A percentile compares a stretch with the other conserved stretches of the same genome.
These are phyloP conservation scores for Rugalucina vietnamica DNA, from an alignment of 2,888 invertebrate genomes.

Conservation along the genomic window DNA sequence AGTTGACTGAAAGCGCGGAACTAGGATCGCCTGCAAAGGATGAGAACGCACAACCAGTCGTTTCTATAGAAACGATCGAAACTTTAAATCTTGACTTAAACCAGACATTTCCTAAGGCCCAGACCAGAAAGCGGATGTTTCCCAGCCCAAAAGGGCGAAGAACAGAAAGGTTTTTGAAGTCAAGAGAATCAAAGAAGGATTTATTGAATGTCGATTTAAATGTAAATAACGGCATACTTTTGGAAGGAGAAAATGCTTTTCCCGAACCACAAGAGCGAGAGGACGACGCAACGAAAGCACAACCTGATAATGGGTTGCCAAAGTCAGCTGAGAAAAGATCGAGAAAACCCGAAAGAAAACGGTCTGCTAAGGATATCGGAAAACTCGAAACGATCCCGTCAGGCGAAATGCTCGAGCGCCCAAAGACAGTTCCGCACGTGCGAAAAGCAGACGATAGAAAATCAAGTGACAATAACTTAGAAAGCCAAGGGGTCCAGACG, in stretches of 20 bases:
- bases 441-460: background rate
- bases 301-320: slow-evolving; percentile 40
- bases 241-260: background rate
- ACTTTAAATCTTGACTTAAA: background rate
- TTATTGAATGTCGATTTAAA: background rate
- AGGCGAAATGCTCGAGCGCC: background rate
- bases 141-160: background rate
- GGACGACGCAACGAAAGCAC: slow-evolving; percentile 37
- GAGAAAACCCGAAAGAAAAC: background rate
- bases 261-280: background rate
- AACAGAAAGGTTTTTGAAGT: background rate
- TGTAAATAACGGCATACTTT: background rate
- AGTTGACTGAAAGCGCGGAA: background rate
- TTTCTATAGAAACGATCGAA: background rate
- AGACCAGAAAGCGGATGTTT: background rate
- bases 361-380: background rate
- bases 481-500: background rate
- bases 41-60: background rate
- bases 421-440: background rate
- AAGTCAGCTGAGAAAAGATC: background rate
- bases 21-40: background rate
- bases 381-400: background rate
- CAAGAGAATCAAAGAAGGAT: background rate
- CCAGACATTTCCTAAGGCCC: background rate
- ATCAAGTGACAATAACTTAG: background rate